Base-by-base conservation (phyloP, 1,140 invertebrate genomes). In the Elymnias hypermnestra region DNA sequence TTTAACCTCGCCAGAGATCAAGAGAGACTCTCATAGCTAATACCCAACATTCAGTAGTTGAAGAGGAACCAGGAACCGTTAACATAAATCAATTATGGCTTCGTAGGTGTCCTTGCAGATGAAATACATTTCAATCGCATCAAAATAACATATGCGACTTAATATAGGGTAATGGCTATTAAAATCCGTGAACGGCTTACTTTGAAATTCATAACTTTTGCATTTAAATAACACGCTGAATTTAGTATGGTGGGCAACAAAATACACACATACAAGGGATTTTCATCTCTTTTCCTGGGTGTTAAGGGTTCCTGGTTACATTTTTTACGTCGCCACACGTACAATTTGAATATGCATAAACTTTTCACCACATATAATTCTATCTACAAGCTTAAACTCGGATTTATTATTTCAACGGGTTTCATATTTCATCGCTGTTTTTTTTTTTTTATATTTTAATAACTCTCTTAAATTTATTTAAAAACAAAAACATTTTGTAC, bases 141-240 rank as follows among this genome's bases (percentile, higher is more conserved):
- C 19, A 21, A 36, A 36, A 28, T 35, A 43, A 43, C 48, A 43
- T 17, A 31, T 13, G 33, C 18, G 23, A 22, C 23, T 43, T 43
- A 43, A 43, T 50, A 43, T 42, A 50, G 36, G 40, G 48, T 50
- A 50, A 50, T 50, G 25, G 40, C 48, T 38, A 43, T 50, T 50
- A 43, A 50, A 43, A 50, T 50, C 39, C 39, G 31, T 50, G 42
- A 50, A 50, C 40, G 40, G 31, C 40, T 50, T 37, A 38, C 48
- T 56, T 56, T 56, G 48, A 51, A 56, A 52, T 56, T 56, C 53
- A 56, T 56, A 56, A 52, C 53, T 56, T 42, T 50, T 50, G 43
- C 53, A 56, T 56, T 56, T 52, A 56, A 56, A 56, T 56, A 56
- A 52, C 53, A 36, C 42, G 41, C 25, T 49, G 47, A 45, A 40